Conservation (phyloP, 2,888 invertebrate genomes). For the Pyralis farinalis region DNA sequence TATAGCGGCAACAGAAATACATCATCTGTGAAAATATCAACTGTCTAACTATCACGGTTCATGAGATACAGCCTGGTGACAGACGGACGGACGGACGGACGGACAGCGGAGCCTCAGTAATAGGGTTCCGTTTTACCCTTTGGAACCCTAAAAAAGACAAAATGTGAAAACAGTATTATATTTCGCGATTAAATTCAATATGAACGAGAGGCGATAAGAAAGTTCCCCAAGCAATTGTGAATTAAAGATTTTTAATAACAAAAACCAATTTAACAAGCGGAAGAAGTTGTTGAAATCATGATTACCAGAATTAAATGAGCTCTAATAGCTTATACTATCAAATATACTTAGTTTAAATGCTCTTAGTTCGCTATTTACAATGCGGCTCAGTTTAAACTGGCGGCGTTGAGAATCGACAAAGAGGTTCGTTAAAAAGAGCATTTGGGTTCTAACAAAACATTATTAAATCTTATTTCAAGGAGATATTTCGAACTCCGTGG, state of each 20-base stretch:
- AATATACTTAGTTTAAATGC: conserved; percentile 6
- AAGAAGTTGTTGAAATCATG: conserved; percentile 33
- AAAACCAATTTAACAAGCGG: conserved; percentile 57
- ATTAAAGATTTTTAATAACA: conserved; percentile 50
- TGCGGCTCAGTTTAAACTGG: conserved; percentile 37
- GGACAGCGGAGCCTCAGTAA: too few species aligned
- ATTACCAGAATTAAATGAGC: conserved; percentile 40
- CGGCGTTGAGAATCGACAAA: conserved; percentile 43
- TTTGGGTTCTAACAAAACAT: conserved; percentile 61
- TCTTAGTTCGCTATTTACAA: conserved; percentile 13
- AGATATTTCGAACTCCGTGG: conserved; percentile 42
- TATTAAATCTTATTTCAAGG: conserved; percentile 69
- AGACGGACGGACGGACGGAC: too few species aligned
- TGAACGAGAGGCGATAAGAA: conserved; percentile 13
- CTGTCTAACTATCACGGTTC: too few species aligned
- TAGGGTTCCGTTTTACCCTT: too few species aligned
- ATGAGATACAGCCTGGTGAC: too few species aligned
- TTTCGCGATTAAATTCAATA: not conserved
- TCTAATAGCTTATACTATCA: conserved; percentile 17
- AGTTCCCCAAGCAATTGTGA: conserved; percentile 33
- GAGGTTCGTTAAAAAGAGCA: conserved; percentile 64
- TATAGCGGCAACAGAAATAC: too few species aligned
- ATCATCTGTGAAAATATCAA: too few species aligned
- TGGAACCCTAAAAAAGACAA: too few species aligned
- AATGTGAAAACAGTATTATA: not conserved